These are phyloP conservation scores for Aphidius ervi DNA, from an alignment of 1,140 invertebrate genomes.

Conservation along the genomic window DNA sequence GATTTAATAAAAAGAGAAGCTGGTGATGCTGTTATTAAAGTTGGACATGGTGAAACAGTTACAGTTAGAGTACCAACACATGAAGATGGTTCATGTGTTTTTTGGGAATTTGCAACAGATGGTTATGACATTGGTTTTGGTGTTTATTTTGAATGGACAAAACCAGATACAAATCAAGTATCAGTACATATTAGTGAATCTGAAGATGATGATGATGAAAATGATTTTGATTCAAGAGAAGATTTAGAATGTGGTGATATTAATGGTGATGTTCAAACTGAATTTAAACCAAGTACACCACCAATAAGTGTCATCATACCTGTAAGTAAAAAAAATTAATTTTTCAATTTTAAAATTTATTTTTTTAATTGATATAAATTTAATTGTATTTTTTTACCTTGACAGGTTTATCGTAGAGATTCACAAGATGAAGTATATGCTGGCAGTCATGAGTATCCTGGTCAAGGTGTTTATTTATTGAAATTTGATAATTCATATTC, in stretches of 20 bases:
- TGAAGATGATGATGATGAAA: slow-evolving; percentile 82
- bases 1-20: slow-evolving; percentile 81
- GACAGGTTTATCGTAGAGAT: slow-evolving; percentile 89
- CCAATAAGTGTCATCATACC: slow-evolving; percentile 49
- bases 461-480: slow-evolving; percentile 92
- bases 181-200: slow-evolving; percentile 88
- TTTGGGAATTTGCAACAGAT: slow-evolving; percentile 99
- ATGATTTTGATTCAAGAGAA: slow-evolving; percentile 68
- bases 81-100: slow-evolving; percentile 87
- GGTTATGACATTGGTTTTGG: slow-evolving; percentile 98
- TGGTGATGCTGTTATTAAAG: slow-evolving; percentile 90
- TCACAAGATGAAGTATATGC: slow-evolving; percentile 96
- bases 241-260: slow-evolving; percentile 52
- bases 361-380: slow-evolving; percentile 10
- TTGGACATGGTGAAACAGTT: slow-evolving; percentile 96
- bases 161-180: slow-evolving; percentile 77
- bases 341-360: slow-evolving; percentile 16
- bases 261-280: slow-evolving; percentile 34
- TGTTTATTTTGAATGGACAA: slow-evolving; percentile 97
- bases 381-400: slow-evolving; percentile 6
- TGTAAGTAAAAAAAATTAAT: slow-evolving; percentile 34
- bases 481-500: slow-evolving; percentile 99
- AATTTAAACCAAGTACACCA: slow-evolving; percentile 41
- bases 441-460: slow-evolving; percentile 94
- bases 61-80: slow-evolving; percentile 98